Evolutionary conservation across 92 coral and sea anemone genomes (phyloP).

Genomic region (Porites cylindrica): DNA sequence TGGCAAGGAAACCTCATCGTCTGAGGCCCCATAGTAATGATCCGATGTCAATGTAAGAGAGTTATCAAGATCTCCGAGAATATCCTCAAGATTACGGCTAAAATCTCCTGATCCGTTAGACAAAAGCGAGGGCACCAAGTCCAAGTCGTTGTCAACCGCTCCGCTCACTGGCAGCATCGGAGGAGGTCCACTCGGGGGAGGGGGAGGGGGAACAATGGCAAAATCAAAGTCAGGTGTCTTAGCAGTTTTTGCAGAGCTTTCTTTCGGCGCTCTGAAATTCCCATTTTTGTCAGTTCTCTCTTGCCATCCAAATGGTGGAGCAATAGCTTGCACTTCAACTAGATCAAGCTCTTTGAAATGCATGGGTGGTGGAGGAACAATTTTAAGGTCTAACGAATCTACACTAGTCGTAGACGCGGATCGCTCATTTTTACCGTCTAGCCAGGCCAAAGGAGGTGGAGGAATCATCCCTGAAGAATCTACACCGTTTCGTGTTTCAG

Average conservation of each 20-base stretch:
- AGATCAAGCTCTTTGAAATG: conserved; percentile 26
- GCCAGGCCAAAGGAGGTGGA: conserved; percentile 41
- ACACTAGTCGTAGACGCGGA: conserved; percentile 20
- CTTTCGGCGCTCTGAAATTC: neutral
- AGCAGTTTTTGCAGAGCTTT: neutral
- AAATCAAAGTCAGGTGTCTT: conserved; percentile 10
- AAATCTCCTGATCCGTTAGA: conserved; percentile 25
- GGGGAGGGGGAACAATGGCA: conserved; percentile 62
- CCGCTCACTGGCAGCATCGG: conserved; percentile 60
- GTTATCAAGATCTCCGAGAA: conserved; percentile 14
- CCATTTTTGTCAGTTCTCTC: conserved; percentile 16
- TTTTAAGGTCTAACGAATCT: conserved; percentile 49
- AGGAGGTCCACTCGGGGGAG: conserved; percentile 74
- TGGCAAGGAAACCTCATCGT: conserved; percentile 62
- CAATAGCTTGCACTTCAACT: conserved; percentile 18
- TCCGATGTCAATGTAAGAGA: conserved; percentile 33
- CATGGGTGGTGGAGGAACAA: conserved; percentile 63
- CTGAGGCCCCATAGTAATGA: conserved; percentile 44
- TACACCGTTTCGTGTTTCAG: conserved; percentile 28
- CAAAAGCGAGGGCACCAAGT: conserved; percentile 46
- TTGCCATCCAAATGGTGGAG: conserved; percentile 34
- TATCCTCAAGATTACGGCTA: conserved; percentile 20
- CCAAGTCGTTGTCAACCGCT: conserved; percentile 38
- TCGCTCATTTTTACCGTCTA: conserved; percentile 16
- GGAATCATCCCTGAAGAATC: neutral